Evolutionary conservation across 2,797 vertebrate genomes (phyloP), one percentile per base, ranked within the genome.

Genomic region (Squalus acanthias): DNA sequence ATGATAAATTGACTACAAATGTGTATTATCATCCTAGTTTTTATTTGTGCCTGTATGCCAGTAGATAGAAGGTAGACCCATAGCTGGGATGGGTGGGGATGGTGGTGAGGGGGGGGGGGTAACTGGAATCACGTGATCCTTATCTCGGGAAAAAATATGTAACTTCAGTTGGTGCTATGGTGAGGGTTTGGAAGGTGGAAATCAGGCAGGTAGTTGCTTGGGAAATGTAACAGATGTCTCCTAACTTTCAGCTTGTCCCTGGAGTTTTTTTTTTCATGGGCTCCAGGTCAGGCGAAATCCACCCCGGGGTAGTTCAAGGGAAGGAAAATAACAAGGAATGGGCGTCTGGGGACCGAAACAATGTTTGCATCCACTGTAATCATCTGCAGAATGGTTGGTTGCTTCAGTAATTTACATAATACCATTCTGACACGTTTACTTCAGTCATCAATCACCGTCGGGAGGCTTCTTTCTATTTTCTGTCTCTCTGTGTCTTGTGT

Each of bases 321-420:
- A 98, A 98, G 98, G 98, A 98, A 98, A 99, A 98, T 98, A 99
- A 99, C 98, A 98, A 98, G 98, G 97, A 98, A 97, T 96, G 97
- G 97, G 98, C 96, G 98, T 98, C 98, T 98, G 97, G 98, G 98
- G 98, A 99, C 97, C 97, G 96, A 97, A 97, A 97, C 97, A 98
- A 98, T 98, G 98, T 98, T 98, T 99, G 98, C 98, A 98, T 98
- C 98, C 98, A 97, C 98, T 98, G 98, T 98, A 99, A 99, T 99
- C 98, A 99, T 98, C 98, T 99, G 98, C 97, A 98, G 98, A 98
- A 98, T 98, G 98, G 98, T 98, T 97, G 98, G 98, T 98, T 99
- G 98, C 98, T 98, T 98, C 97, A 97, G 98, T 98, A 97, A 99
- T 99, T 99, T 99, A 98, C 99, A 99, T 99, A 99, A 98, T 98